Evolutionary conservation across 2,113 vertebrate genomes (phyloP), one percentile per base, ranked within the genome.

Genomic region (Montifringilla adamsi): DNA sequence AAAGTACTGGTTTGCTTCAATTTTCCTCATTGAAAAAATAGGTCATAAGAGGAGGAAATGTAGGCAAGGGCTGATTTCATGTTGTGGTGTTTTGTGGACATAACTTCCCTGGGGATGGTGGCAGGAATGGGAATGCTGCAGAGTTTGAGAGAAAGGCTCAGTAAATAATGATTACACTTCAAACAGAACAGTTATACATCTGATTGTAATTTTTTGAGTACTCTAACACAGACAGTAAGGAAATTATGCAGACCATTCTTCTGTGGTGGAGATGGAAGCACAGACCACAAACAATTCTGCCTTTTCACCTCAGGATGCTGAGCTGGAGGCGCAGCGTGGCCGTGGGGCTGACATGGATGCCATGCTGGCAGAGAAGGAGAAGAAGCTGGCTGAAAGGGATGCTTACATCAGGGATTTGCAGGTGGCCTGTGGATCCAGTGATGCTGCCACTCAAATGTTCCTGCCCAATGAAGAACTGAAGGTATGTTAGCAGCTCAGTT

Each of bases 321-420:
- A 98, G 74, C 90, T 98, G 89, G 98, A 98, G 93, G 94, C 92
- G 1, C 98, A 98, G 97, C 89, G 66, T 18, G 88, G 96, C 73
- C 98, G 98, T 7, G 99, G 98, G 2, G 84, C 97, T 59, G 98
- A 99, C 43, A 98, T 99, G 97, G 99, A 99, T 77, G 70, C 92
- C 10, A 98, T 99, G 98, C 97, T 99, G 95, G 97, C 97, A 15
- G 98, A 98, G 94, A 98, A 93, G 70, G 98, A 99, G 72, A 98
- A 96, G 96, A 98, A 98, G 90, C 79, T 99, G 86, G 93, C 97
- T 30, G 98, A 99, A 60, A 99, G 99, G 76, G 98, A 99, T 95
- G 98, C 98, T 13, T 99, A 98, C 44, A 99, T 99, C 27, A 91
- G 98, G 16, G 98, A 99, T 91, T 96, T 99, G 86, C 99, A 99